These are phyloP conservation scores for Caenorhabditis plicata DNA, from an alignment of 2,888 invertebrate species.

Conservation along the genomic window DNA sequence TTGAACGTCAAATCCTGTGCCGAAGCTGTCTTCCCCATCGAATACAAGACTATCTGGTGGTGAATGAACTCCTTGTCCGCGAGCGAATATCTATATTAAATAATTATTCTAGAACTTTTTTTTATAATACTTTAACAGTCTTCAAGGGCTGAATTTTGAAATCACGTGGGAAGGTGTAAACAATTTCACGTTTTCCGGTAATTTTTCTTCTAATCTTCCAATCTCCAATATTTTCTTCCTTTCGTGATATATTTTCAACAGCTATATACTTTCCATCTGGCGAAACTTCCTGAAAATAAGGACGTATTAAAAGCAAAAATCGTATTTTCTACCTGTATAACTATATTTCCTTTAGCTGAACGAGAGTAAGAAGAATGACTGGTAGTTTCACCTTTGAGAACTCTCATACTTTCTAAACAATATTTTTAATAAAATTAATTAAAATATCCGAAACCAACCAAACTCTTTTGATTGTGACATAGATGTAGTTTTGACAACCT, in stretches of 20 bases:
- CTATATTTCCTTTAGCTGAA: slow-evolving; percentile 69
- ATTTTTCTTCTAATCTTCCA: slow-evolving; percentile 67
- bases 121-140: slow-evolving; percentile 59
- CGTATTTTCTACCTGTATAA: slow-evolving; percentile 59
- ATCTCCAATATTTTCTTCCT: slow-evolving; percentile 65
- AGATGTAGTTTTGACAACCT: slow-evolving; percentile 63
- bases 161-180: slow-evolving; percentile 54
- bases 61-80: slow-evolving; percentile 58
- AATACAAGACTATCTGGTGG: slow-evolving; percentile 63
- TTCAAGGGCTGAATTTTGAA: slow-evolving; percentile 54
- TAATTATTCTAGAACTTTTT: too few species aligned
- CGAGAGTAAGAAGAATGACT: slow-evolving; percentile 70
- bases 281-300: slow-evolving; percentile 64
- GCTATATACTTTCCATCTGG: slow-evolving; percentile 68
- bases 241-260: slow-evolving; percentile 64
- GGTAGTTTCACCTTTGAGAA: slow-evolving; percentile 68
- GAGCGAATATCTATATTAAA: slow-evolving; percentile 65
- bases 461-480: slow-evolving; percentile 56
- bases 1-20: slow-evolving; percentile 63
- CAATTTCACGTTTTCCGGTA: slow-evolving; percentile 64
- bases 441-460: slow-evolving; percentile 32
- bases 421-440: neutral
- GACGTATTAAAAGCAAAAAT: neutral
- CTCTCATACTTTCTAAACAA: slow-evolving; percentile 34
- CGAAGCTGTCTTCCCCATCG: slow-evolving; percentile 65